Percentiles rank a stretch among this genome's conserved stretches.
phyloP scores from a whole-genome alignment of 1,140 invertebrate genomes.

The Drosophila rufa region DNA sequence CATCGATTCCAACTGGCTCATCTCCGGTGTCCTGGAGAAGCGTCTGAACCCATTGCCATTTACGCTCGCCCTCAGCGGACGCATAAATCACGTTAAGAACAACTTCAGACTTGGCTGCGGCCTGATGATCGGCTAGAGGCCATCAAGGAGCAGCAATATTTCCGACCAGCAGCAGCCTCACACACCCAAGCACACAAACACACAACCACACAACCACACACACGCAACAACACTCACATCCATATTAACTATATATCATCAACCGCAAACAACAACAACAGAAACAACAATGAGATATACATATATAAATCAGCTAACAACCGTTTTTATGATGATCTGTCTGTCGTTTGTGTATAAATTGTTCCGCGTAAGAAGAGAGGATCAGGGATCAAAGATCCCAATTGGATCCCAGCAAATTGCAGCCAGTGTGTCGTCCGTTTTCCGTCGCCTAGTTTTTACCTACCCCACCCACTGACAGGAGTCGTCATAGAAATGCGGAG shows the following conservation, averaged over 20 bases:
- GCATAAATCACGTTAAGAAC: conserved; percentile 96
- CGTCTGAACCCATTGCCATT: conserved; percentile 96
- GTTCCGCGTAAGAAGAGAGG: neutral
- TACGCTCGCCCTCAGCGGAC: conserved; percentile 95
- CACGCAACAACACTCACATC: conserved; percentile 9
- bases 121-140: conserved; percentile 92
- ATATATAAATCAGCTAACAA: conserved; percentile 29
- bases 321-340: conserved; percentile 37
- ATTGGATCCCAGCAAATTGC: conserved; percentile 1
- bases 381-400: conserved; percentile 18
- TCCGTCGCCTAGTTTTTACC: conserved; percentile 10
- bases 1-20: conserved; percentile 97
- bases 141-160: conserved; percentile 13
- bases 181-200: conserved; percentile 24
- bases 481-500: conserved; percentile 21
- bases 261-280: conserved; percentile 25
- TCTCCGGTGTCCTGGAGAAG: conserved; percentile 97
- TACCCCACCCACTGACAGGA: conserved; percentile 16
- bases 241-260: conserved; percentile 22
- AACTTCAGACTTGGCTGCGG: conserved; percentile 95
- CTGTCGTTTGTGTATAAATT: conserved; percentile 38
- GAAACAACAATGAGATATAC: conserved; percentile 25
- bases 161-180: conserved; percentile 15
- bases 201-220: conserved; percentile 8
- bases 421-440: conserved; percentile 33